phyloP scores from a whole-genome alignment of 2,797 vertebrate genomes.

The Podarcis siculus region DNA sequence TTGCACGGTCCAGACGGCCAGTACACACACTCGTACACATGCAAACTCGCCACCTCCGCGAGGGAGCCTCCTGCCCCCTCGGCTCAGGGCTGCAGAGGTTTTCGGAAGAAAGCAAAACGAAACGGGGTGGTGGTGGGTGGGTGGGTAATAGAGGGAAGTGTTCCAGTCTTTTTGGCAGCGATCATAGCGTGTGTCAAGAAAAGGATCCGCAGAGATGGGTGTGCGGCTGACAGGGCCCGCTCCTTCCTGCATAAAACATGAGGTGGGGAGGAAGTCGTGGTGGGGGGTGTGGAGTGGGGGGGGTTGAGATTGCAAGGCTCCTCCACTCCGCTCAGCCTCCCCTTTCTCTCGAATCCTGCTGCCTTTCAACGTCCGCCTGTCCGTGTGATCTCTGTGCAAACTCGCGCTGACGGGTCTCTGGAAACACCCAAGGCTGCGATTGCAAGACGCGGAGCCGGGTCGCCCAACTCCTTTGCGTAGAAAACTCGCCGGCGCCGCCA shows the following conservation, averaged over 20 bases:
- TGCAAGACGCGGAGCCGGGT: conserved; percentile 66
- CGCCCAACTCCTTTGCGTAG: conserved; percentile 64
- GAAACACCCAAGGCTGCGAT: conserved; percentile 58
- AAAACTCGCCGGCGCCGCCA: conserved; percentile 24
- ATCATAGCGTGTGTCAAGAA: conserved; percentile 77
- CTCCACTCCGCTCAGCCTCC: not conserved
- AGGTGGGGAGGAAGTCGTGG: conserved; percentile 52
- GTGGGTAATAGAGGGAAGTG: conserved; percentile 17
- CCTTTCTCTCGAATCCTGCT: conserved; percentile 40
- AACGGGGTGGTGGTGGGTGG: not conserved
- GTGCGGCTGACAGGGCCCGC: conserved; percentile 46
- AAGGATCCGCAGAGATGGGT: conserved; percentile 27
- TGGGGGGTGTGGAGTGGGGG: conserved; percentile 21
- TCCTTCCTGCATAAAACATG: conserved; percentile 75
- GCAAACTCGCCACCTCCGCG: conserved; percentile 71
- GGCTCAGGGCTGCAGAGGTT: conserved; percentile 49
- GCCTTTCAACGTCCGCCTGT: conserved; percentile 38
- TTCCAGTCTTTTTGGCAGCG: conserved; percentile 75
- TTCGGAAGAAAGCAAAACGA: conserved; percentile 57
- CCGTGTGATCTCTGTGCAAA: conserved; percentile 81
- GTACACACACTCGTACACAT: conserved; percentile 66
- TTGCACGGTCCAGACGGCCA: conserved; percentile 73
- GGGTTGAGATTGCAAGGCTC: not conserved
- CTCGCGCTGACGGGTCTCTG: conserved; percentile 71
- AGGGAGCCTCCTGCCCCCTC: conserved; percentile 71